Conservation (phyloP, 2,113 vertebrate species). For the Ctenodactylus gundi region DNA sequence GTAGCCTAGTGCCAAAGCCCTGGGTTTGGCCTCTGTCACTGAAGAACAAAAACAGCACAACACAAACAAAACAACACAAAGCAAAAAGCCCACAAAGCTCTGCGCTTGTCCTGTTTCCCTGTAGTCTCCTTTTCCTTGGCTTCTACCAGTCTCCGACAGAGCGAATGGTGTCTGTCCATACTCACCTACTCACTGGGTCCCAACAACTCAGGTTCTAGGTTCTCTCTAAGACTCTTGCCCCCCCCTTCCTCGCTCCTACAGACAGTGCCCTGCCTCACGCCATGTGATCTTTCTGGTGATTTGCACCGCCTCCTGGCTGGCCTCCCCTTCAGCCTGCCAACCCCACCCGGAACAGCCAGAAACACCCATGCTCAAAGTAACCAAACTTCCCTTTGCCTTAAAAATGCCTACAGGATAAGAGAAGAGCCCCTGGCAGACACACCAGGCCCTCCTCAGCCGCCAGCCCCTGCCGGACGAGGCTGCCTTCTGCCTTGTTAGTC, state of each 20-base stretch:
- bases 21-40: no score
- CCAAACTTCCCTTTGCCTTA: neutral
- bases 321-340: neutral
- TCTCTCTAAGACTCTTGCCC: neutral
- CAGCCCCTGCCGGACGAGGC: neutral
- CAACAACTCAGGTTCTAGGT: neutral
- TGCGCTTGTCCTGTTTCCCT: neutral
- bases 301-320: neutral
- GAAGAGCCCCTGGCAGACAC: neutral
- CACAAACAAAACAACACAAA: no score
- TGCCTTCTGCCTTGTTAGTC: rapidly evolving
- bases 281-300: neutral
- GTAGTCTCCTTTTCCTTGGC: neutral
- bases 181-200: neutral
- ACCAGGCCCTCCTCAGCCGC: no score
- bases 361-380: neutral
- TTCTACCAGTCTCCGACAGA: neutral
- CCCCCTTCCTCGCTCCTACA: neutral
- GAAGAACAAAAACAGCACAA: neutral
- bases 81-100: neutral
- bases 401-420: neutral
- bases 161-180: neutral
- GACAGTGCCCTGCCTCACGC: neutral
- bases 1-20: no score
- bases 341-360: neutral